A percentile compares a stretch with the other conserved stretches of the same genome.
phyloP scores from a whole-genome alignment of 2,888 invertebrate genomes.

The Sthenelais limicola region DNA sequence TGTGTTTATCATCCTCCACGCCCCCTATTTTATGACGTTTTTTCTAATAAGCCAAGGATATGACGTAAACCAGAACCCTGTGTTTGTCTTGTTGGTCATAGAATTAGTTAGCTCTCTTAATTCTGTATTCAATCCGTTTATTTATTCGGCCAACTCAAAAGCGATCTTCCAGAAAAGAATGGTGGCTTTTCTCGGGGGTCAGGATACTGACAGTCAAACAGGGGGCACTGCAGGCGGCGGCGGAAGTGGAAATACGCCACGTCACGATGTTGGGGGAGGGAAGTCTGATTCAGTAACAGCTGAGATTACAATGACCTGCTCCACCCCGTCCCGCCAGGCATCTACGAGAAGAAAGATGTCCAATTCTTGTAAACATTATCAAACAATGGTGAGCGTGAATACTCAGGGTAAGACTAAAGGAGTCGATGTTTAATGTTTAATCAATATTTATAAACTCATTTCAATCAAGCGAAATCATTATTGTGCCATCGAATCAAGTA shows the following conservation, averaged over 20 bases:
- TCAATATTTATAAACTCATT: no score
- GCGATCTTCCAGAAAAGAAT: slow-evolving; percentile 42
- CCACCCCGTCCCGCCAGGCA: slow-evolving; percentile 27
- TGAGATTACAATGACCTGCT: slow-evolving; percentile 10
- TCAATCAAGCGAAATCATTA: no score
- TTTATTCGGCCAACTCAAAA: slow-evolving; percentile 45
- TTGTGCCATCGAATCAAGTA: no score
- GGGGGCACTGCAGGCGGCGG: no score
- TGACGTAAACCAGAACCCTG: slow-evolving; percentile 40
- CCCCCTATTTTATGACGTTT: slow-evolving; percentile 45
- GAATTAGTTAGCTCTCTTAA: slow-evolving; percentile 48
- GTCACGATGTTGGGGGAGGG: neutral
- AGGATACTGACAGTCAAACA: slow-evolving; percentile 32
- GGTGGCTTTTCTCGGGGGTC: slow-evolving; percentile 31
- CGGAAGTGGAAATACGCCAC: no score
- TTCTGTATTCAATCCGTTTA: slow-evolving; percentile 49
- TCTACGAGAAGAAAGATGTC: neutral
- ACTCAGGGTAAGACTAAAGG: slow-evolving; percentile 15
- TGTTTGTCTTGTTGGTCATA: slow-evolving; percentile 48
- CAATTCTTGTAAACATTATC: neutral
- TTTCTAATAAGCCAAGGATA: slow-evolving; percentile 41
- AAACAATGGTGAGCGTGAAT: slow-evolving; percentile 10
- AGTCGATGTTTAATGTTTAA: slow-evolving; percentile 7
- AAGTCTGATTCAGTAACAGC: slow-evolving; percentile 21
- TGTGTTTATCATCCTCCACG: slow-evolving; percentile 46